phyloP scores from a whole-genome alignment of 2,888 invertebrate genomes.

The Tortricodes alternella region DNA sequence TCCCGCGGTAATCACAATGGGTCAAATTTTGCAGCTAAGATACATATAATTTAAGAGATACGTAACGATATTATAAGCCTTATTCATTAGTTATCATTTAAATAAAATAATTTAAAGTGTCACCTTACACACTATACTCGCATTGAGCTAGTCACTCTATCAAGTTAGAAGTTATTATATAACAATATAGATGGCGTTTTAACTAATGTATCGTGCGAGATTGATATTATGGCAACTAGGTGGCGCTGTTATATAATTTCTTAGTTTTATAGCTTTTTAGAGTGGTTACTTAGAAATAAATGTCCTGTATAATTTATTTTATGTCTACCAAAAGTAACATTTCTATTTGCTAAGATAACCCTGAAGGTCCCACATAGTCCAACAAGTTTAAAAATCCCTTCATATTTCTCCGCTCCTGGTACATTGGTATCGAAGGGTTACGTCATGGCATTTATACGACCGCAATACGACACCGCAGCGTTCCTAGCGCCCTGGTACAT shows the following conservation, averaged over 20 bases:
- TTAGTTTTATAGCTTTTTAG: background rate
- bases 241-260: background rate
- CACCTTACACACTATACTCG: too few species aligned
- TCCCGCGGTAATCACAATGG: too few species aligned
- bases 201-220: too few species aligned
- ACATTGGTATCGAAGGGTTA: constrained; percentile 24
- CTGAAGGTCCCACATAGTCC: background rate
- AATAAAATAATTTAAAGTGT: too few species aligned
- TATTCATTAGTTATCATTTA: too few species aligned
- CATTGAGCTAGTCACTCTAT: too few species aligned
- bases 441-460: constrained; percentile 3
- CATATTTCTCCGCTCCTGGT: constrained; percentile 6
- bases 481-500: constrained; percentile 17
- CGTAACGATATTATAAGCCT: too few species aligned
- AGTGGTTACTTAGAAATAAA: too few species aligned
- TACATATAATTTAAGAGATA: too few species aligned
- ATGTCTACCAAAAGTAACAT: too few species aligned
- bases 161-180: background rate
- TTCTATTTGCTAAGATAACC: background rate
- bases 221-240: background rate
- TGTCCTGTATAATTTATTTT: too few species aligned
- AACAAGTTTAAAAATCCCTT: background rate
- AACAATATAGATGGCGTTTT: background rate
- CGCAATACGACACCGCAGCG: constrained; percentile 1
- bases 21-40: too few species aligned